Conservation (phyloP, 2,113 vertebrate genomes). For the Morone saxatilis region DNA sequence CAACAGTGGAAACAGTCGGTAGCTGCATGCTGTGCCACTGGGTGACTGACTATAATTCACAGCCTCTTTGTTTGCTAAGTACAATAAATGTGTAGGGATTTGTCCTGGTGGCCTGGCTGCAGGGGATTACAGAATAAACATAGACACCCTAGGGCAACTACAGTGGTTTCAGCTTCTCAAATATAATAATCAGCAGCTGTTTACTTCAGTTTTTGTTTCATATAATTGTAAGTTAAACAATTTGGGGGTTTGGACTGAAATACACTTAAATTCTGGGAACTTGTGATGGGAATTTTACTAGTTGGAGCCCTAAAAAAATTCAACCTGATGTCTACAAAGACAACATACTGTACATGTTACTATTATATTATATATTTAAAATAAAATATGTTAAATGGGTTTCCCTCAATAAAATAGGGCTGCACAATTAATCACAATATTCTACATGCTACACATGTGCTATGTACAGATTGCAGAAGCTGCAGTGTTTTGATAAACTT, state of each 20-base stretch:
- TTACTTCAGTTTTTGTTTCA: not conserved
- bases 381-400: too few relatives aligned
- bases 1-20: constrained; percentile 38
- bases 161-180: not conserved
- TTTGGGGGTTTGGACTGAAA: not conserved
- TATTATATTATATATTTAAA: too few relatives aligned
- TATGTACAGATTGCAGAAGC: too few relatives aligned
- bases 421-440: too few relatives aligned
- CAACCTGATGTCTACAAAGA: too few relatives aligned
- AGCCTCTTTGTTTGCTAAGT: constrained; percentile 58
- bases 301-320: too few relatives aligned
- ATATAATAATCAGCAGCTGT: not conserved
- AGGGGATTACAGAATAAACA: constrained; percentile 45
- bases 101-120: constrained; percentile 29
- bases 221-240: not conserved
- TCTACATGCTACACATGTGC: too few relatives aligned
- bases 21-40: constrained; percentile 26
- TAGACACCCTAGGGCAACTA: not conserved
- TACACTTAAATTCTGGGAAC: too few relatives aligned
- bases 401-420: too few relatives aligned
- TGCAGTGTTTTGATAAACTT: too few relatives aligned
- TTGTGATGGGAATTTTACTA: too few relatives aligned
- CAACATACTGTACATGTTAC: too few relatives aligned
- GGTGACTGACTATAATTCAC: constrained; percentile 32
- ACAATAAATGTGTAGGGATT: constrained; percentile 48